Base-by-base conservation (phyloP, 2,888 invertebrate species). In the Tipula confusa region DNA sequence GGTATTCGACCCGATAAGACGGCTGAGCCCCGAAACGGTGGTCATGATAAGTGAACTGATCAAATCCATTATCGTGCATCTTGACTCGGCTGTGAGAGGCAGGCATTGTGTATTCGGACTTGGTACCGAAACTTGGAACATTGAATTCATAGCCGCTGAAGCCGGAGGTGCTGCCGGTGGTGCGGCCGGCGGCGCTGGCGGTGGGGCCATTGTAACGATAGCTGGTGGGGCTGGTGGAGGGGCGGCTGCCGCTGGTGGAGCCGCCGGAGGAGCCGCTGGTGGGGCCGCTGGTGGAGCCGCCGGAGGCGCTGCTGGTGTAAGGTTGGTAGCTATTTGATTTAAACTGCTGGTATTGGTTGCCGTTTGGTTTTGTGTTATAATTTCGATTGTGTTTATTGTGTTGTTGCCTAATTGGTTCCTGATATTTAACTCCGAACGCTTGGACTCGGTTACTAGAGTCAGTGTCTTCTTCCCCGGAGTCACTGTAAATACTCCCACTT, bases 51-150 rank as follows among this genome's bases (percentile, higher is more conserved):
- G 80, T 80, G 80, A 80, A 80, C 29, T 80, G 80, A 80, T 80
- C 80, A 80, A 80, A 80, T 80, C 80, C 80, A 80, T 80, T 31
- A 80, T 80, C 80, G 80, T 80, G 80, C 80, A 80, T 80, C 80
- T 80, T 29, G 80, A 80, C 80, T 80, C 80, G 13, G 80, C 80
- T 80, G 80, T 80, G 80, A 80, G 80, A 80, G 80, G 80, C 80
- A 80, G 80, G 80, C 80, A 80, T 80, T 80, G 80, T n/a, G 80
- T 80, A 31, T 80, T 80, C 80, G 80, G 31, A 7, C 29, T 29
- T 13, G 80, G 31, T 7, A 29, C 80, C 29, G 29, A 13, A 80
- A 29, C n/a, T 13, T 80, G 80, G 80, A 29, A 29, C 31, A 31
- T 29, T 80, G 31, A 29, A 80, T 29, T 29, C 80, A 80, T 80